Base-by-base conservation (phyloP, 2,113 vertebrate species). In the Grammomys dolichurus region DNA sequence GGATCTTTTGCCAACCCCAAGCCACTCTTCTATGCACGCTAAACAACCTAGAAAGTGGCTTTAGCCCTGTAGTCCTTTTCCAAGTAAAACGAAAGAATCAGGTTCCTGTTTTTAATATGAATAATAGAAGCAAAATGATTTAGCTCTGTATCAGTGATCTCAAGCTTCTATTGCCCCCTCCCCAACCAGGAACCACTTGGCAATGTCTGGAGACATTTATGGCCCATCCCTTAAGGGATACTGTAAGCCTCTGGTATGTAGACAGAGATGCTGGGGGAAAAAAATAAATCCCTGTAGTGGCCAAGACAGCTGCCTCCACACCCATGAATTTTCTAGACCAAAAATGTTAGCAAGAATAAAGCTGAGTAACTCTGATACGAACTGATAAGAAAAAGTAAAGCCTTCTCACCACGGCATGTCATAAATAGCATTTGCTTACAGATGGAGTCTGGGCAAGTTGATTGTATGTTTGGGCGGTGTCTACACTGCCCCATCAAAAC, bases 401-500 rank as follows among this genome's bases (percentile, higher is more conserved):
- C 12, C 51, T 88, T 76, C 60, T 31, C 51, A 91, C 36, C 7
- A 11, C 26, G n/a, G 48, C 75, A 54, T 13, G 36, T 89, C 76
- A 14, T 36, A 40, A 77, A 72, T n/a, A 81, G 43, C 26, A 2
- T n/a, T 89, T 69, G 54, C 9, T 81, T 92, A n/a, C 80, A 67
- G 20, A 36, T 81, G 65, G 78, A 85, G 46, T 60, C n/a, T 43
- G 20, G 85, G 69, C 48, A 2, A 91, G 31, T 51, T 40, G 51
- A 22, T 90, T 84, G 72, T 33, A 31, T 11, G 12, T 54, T 87
- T 73, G 89, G 63, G 60, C 12, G 46, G 48, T 89, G 13, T 94
- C 90, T 60, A 31, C 56, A 20, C 6, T 91, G 65, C 73, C 78
- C 93, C 94, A 87, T 69, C 56, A 92, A 91, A 95, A 96, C 86